Evolutionary conservation across 2,888 invertebrate species (phyloP).

Genomic region (Chloroclysta siterata): DNA sequence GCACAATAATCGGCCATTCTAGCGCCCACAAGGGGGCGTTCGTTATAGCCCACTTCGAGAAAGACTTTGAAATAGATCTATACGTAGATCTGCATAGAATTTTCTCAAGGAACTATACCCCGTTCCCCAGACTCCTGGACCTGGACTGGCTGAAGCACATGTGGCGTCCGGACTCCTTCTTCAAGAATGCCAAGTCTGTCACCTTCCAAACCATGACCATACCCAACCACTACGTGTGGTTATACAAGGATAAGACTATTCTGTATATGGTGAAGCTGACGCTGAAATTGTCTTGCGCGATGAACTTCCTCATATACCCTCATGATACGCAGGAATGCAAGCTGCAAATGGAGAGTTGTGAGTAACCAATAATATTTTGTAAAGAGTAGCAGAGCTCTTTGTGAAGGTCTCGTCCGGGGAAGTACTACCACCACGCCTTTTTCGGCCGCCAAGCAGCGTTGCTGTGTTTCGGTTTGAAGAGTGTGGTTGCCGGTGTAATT

Average conservation of each 20-base stretch:
- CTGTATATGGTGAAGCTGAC: conserved; percentile 93
- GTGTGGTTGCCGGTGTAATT: too few species aligned
- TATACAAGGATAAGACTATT: conserved; percentile 87
- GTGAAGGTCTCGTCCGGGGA: too few species aligned
- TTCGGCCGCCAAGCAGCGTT: too few species aligned
- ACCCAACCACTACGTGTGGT: conserved; percentile 96
- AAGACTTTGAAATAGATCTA: too few species aligned
- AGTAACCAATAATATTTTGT: conserved; percentile 78
- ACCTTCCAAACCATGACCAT: conserved; percentile 98
- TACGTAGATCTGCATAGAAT: too few species aligned
- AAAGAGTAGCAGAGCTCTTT: too few species aligned
- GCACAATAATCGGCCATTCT: too few species aligned
- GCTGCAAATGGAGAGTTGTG: conserved; percentile 97
- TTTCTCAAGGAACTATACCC: too few species aligned
- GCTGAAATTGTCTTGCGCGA: conserved; percentile 94
- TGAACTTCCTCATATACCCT: conserved; percentile 97
- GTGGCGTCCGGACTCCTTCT: conserved; percentile 97
- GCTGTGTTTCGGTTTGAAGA: too few species aligned
- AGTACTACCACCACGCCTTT: too few species aligned
- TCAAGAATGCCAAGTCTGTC: conserved; percentile 96
- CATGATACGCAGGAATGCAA: conserved; percentile 98
- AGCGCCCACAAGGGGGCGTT: too few species aligned
- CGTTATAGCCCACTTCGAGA: too few species aligned
- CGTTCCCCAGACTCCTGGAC: conserved; percentile 87
- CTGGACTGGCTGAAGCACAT: conserved; percentile 96